phyloP scores from a whole-genome alignment of 2,113 vertebrate genomes.

The Rynchops niger region DNA sequence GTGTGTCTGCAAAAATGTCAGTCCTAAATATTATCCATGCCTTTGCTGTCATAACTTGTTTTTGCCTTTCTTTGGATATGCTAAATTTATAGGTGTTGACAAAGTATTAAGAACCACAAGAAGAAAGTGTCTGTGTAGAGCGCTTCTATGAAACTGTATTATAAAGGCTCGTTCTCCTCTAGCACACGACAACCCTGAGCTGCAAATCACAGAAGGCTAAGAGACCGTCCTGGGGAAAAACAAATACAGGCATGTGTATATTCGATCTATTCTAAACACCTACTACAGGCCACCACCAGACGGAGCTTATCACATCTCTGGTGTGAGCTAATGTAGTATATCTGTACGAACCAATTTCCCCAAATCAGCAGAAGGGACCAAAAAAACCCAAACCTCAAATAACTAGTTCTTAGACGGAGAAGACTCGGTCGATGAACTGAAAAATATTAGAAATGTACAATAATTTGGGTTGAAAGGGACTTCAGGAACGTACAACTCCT shows the following conservation, averaged over 20 bases:
- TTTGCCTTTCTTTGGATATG: conserved; percentile 23
- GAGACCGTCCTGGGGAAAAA: background rate
- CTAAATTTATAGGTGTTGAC: conserved; percentile 50
- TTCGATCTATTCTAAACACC: background rate
- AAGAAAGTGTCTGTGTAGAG: background rate
- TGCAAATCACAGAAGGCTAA: background rate
- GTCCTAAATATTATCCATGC: conserved; percentile 5
- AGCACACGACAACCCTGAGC: background rate
- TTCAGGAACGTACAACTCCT: background rate
- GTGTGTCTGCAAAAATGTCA: background rate
- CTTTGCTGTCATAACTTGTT: conserved; percentile 17
- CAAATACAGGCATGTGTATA: background rate
- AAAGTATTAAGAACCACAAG: conserved; percentile 8
- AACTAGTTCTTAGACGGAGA: background rate
- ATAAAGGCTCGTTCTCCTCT: background rate
- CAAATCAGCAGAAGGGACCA: background rate
- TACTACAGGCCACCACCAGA: background rate
- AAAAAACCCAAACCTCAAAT: background rate
- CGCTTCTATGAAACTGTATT: background rate
- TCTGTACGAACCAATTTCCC: background rate
- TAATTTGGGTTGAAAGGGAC: background rate
- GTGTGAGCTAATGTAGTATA: background rate
- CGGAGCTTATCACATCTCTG: background rate
- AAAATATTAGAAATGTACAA: background rate
- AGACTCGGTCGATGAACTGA: background rate